Conservation (phyloP, 2,113 vertebrate genomes). For the Eolophus roseicapilla region DNA sequence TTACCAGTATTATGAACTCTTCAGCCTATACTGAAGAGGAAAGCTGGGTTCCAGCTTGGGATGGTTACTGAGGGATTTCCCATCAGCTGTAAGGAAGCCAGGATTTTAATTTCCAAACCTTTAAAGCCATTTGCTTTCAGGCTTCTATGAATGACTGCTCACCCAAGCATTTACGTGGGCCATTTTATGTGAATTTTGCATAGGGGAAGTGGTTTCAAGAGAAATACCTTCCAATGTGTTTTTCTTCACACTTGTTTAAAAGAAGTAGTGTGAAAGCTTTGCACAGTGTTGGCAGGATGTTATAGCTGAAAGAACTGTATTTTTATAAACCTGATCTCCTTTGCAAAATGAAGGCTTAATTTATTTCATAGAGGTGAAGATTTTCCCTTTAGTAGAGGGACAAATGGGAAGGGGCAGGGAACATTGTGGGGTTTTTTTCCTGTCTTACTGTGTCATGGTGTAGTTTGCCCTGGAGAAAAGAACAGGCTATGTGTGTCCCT, state of each 20-base stretch:
- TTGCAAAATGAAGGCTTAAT: background rate
- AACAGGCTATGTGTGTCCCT: background rate
- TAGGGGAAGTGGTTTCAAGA: background rate
- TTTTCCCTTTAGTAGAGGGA: background rate
- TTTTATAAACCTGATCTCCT: background rate
- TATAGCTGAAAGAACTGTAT: background rate
- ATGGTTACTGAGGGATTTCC: background rate
- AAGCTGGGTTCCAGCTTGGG: background rate
- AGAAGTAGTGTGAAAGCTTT: background rate
- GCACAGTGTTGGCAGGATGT: background rate
- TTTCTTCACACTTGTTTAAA: background rate
- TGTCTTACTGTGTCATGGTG: background rate
- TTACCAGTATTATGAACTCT: background rate
- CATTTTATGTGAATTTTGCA: background rate
- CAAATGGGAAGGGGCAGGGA: background rate
- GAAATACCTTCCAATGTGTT: background rate
- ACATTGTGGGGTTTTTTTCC: fast-evolving
- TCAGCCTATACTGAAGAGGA: background rate
- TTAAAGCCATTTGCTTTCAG: background rate
- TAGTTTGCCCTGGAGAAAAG: background rate
- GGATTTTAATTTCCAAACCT: background rate
- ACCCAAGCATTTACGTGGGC: background rate
- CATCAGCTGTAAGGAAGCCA: background rate
- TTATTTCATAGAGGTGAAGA: background rate
- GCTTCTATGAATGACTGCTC: background rate